phyloP scores from a whole-genome alignment of 2,797 vertebrate species.

The Avahi laniger region DNA sequence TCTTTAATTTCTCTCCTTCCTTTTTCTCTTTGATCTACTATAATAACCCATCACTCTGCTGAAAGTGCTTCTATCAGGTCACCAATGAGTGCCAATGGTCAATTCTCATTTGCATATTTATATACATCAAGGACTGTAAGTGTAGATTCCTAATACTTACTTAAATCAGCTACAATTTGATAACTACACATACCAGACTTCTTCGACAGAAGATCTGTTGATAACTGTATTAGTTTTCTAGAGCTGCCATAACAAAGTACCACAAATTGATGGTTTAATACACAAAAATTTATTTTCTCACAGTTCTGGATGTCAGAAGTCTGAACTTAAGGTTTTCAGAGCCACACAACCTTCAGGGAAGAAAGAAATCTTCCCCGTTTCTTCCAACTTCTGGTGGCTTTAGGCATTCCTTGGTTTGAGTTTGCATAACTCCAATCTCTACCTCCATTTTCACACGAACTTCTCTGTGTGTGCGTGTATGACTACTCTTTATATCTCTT shows the following conservation, averaged over 20 bases:
- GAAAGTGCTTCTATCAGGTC: background rate
- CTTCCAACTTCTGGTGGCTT: background rate
- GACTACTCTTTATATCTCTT: background rate
- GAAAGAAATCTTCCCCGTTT: background rate
- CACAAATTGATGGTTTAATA: background rate
- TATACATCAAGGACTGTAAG: background rate
- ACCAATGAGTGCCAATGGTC: background rate
- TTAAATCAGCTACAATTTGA: background rate
- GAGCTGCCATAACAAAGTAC: background rate
- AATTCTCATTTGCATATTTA: background rate
- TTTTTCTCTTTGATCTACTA: background rate
- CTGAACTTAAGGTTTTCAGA: background rate
- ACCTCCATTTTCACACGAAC: background rate
- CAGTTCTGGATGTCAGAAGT: background rate
- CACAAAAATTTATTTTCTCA: background rate
- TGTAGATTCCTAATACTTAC: background rate
- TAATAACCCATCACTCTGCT: background rate
- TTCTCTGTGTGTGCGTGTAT: background rate
- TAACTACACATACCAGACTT: background rate
- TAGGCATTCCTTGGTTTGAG: background rate
- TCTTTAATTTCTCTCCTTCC: background rate
- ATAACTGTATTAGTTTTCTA: background rate
- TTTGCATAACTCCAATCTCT: background rate
- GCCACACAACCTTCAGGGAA: background rate
- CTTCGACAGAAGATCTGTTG: slow-evolving; percentile 7